phyloP scores from a whole-genome alignment of 1,140 invertebrate genomes.

The Antheraea mylitta region DNA sequence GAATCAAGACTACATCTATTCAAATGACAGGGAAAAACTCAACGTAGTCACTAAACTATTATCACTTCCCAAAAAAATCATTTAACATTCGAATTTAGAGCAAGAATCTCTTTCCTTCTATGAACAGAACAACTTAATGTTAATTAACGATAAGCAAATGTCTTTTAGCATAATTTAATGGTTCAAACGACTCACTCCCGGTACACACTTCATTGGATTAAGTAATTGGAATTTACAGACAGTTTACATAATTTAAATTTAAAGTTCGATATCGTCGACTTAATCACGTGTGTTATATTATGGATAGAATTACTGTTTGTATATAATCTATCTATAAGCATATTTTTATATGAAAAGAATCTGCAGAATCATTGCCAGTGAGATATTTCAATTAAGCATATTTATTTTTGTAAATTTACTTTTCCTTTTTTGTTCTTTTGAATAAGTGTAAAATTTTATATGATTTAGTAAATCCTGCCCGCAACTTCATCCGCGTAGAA shows the following conservation, averaged over 20 bases:
- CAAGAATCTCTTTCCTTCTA: not conserved
- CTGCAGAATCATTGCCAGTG: too few species aligned
- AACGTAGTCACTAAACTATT: not conserved
- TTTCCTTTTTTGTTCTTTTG: too few species aligned
- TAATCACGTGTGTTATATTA: not conserved
- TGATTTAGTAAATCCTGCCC: too few species aligned
- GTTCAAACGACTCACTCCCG: slow-evolving; percentile 2
- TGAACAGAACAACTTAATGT: not conserved
- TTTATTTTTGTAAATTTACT: too few species aligned
- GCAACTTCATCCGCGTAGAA: too few species aligned
- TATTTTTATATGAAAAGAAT: too few species aligned
- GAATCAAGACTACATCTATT: too few species aligned
- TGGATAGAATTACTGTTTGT: too few species aligned
- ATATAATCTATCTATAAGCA: too few species aligned
- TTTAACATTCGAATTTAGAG: not conserved
- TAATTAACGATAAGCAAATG: slow-evolving; percentile 3
- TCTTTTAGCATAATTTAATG: slow-evolving; percentile 8
- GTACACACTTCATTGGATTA: slow-evolving; percentile 30
- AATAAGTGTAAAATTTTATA: too few species aligned
- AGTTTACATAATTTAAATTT: slow-evolving; percentile 11
- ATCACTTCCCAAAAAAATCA: not conserved
- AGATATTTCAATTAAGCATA: too few species aligned
- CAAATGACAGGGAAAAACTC: not conserved
- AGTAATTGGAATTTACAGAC: slow-evolving; percentile 37
- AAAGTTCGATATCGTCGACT: not conserved